Conservation (phyloP, 2,113 vertebrate species). For the Macroglossus sobrinus region DNA sequence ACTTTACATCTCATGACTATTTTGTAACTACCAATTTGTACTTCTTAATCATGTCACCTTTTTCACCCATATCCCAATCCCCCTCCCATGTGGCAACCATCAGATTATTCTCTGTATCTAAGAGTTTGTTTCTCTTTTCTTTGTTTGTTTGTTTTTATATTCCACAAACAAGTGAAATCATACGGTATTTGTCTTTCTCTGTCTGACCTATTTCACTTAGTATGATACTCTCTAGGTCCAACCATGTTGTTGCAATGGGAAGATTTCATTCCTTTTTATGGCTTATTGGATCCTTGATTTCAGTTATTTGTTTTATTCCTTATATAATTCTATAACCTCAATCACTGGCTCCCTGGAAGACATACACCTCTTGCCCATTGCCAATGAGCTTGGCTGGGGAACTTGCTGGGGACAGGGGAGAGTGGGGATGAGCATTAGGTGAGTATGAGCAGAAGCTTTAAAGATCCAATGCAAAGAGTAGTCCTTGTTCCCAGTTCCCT, state of each 20-base stretch:
- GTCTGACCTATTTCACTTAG: neutral
- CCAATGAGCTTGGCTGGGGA: neutral
- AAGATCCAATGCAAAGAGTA: neutral
- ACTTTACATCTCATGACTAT: no score
- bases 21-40: no score
- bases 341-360: neutral
- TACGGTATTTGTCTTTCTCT: neutral
- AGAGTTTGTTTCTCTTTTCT: no score
- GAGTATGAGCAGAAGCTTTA: neutral
- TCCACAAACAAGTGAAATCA: no score
- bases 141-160: no score
- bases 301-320: neutral
- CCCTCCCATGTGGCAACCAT: no score
- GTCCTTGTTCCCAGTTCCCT: neutral
- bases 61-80: no score
- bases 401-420: neutral
- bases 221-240: neutral
- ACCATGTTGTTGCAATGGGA: neutral
- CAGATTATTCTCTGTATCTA: no score
- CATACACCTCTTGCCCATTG: fast-evolving
- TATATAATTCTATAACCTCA: neutral
- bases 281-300: neutral
- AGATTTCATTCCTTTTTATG: neutral
- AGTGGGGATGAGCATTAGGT: neutral
- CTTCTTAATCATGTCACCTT: no score